These are phyloP conservation scores for Odontomachus brunneus DNA, from an alignment of 1,140 invertebrate species.

Conservation along the genomic window DNA sequence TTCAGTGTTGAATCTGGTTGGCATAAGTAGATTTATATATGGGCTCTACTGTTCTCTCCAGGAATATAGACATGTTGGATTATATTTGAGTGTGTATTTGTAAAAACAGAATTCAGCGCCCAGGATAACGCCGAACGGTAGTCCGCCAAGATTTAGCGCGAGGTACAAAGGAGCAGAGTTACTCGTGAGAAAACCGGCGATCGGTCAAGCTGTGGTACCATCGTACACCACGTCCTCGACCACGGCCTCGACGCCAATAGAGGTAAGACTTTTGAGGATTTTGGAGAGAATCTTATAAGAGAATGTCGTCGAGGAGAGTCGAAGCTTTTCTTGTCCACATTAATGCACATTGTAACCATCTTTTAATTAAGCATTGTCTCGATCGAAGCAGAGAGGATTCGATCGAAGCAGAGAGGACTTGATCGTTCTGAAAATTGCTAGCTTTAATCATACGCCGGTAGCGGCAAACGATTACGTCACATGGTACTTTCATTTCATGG, in stretches of 20 bases:
- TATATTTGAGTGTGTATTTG: not conserved
- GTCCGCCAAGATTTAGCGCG: constrained; percentile 81
- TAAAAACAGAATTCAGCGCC: constrained; percentile 78
- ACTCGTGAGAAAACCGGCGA: constrained; percentile 78
- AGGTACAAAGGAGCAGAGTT: constrained; percentile 83
- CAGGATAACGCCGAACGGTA: constrained; percentile 80
- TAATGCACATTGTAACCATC: constrained; percentile 29
- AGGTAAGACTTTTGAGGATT: constrained; percentile 77
- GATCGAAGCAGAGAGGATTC: constrained; percentile 21
- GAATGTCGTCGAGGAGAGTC: constrained; percentile 12
- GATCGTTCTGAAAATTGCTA: constrained; percentile 4
- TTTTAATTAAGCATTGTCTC: constrained; percentile 30
- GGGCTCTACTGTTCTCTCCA: no score
- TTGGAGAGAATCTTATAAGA: constrained; percentile 47
- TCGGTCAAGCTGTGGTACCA: constrained; percentile 75
- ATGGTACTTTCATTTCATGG: constrained; percentile 7
- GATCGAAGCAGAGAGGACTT: constrained; percentile 12
- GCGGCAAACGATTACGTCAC: not conserved
- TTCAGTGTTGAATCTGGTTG: no score
- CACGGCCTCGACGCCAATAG: constrained; percentile 76
- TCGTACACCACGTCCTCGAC: constrained; percentile 78
- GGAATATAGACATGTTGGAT: no score
- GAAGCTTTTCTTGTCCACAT: constrained; percentile 15
- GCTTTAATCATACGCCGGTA: constrained; percentile 7
- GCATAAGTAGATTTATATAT: no score